phyloP scores from a whole-genome alignment of 2,797 vertebrate genomes.

The Syngnathus acus region DNA sequence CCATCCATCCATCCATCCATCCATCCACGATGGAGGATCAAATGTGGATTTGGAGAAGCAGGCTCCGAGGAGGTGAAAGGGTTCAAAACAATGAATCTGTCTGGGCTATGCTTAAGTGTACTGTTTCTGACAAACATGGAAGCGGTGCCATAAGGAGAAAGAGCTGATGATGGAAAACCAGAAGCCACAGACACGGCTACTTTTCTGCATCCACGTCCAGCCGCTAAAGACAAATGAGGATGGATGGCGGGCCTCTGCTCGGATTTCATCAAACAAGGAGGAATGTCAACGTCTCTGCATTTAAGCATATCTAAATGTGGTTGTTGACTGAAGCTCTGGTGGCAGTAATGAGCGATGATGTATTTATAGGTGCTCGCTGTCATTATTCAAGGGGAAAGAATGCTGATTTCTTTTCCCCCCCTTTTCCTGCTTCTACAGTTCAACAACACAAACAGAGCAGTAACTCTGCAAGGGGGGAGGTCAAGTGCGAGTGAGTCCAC shows the following conservation, averaged over 20 bases:
- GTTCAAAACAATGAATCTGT: constrained; percentile 53
- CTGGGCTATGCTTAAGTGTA: constrained; percentile 42
- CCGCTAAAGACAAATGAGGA: constrained; percentile 64
- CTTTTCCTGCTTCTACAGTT: not conserved
- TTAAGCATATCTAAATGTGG: constrained; percentile 9
- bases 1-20: too few species aligned
- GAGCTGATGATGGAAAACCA: constrained; percentile 58
- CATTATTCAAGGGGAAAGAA: constrained; percentile 9
- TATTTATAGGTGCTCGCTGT: constrained; percentile 11
- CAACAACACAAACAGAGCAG: constrained; percentile 8
- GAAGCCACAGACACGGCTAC: constrained; percentile 57
- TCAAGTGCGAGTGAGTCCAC: constrained; percentile 25
- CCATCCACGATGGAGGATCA: constrained; percentile 13
- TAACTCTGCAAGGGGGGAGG: constrained; percentile 16
- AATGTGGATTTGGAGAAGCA: constrained; percentile 21
- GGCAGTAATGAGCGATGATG: constrained; percentile 19
- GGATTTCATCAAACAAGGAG: constrained; percentile 16
- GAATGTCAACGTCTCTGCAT: constrained; percentile 14
- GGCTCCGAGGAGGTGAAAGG: constrained; percentile 33
- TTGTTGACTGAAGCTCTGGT: constrained; percentile 10
- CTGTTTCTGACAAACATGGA: constrained; percentile 45
- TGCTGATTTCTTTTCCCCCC: not conserved
- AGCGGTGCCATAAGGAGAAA: constrained; percentile 44
- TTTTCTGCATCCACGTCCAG: constrained; percentile 71
- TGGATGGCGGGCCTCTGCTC: constrained; percentile 8